Evolutionary conservation across 1,140 invertebrate species (phyloP), one percentile per base, ranked within the genome.

Genomic region (Diuraphis noxia): DNA sequence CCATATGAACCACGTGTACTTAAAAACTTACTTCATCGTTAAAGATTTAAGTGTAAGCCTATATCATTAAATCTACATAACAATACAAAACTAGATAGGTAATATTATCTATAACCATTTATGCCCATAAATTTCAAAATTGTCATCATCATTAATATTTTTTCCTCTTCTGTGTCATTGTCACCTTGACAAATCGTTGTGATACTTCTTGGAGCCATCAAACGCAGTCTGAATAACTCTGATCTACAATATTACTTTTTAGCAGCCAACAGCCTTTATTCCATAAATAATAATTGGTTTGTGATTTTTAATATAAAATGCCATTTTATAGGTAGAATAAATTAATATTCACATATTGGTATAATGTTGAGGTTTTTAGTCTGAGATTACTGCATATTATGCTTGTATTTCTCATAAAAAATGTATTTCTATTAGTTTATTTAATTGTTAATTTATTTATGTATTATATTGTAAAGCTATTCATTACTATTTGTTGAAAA

Each of bases 281-380:
- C 19, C 19, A 46, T 63, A 63, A 7, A 30, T 63, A 63, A 63
- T 63, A 63, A 63, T 63, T 63, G 56, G 56, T 63, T 63, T 13
- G 56, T 63, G 10, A n/a, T 63, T 63, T 63, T 63, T 63, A n/a
- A 30, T 63, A 63, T 30, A 63, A 63, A 63, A 30, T 63, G 25
- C 30, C 9, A 63, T 63, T 63, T 30, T 30, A 63, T 63, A 63
- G 56, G 56, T 72, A 72, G 56, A 72, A 72, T 72, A n/a, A 72
- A 72, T 72, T 81, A 81, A 38, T 81, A 38, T 81, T 81, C 79
- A 81, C 79, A 81, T 81, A 81, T 81, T 81, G 79, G 79, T 81
- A 81, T 81, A 81, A 81, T 25, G 79, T 9, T 81, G 72, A 81
- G 79, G 36, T 81, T 72, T 72, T 72, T 72, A 72, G 56, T 72